Base-by-base conservation (phyloP, 2,888 invertebrate species). In the Oligia strigilis region DNA sequence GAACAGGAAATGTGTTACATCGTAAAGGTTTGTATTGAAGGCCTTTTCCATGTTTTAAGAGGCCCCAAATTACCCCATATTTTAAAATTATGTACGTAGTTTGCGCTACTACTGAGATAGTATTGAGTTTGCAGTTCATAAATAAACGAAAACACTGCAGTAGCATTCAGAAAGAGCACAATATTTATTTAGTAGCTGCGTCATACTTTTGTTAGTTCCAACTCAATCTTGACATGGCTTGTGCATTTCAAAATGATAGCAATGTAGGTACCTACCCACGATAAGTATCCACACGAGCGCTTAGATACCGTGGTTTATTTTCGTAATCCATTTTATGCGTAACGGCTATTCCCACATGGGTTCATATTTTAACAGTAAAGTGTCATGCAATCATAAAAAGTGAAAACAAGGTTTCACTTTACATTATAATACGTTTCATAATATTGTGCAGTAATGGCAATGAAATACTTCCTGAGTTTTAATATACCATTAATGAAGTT, bases 381-480 rank as follows among this genome's bases (percentile, higher is more conserved):
- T 93, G 92, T 92, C 95, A 96, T 95, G 96, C 96, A 93, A 96
- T 91, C 92, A 91, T 92, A 91, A 95, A 95, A 95, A 96, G 95
- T 95, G 95, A 96, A 96, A 96, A 93, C 95, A 91, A 92, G 92
- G 92, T 95, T 95, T 95, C 93, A 92, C 92, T 93, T 92, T 84
- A 89, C 83, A 88, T 87, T 90, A 87, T 83, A 89, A 88, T 86
- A 81, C 78, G 71, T 86, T 87, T 88, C 81, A 82, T 84, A 89
- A 89, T 88, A 82, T 74, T 84, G 65, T 82, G 65, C 81, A 72
- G 75, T 49, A 81, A 80, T 75, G 80, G 81, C 86, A 83, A 83
- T 75, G 71, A 80, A 87, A 75, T 69, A 84, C 73, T 89, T 87
- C 75, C 78, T 78, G 60, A 77, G 62, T 78, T 81, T 77, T 81